phyloP scores from a whole-genome alignment of 2,113 vertebrate species.

The Triplophysa rosa region DNA sequence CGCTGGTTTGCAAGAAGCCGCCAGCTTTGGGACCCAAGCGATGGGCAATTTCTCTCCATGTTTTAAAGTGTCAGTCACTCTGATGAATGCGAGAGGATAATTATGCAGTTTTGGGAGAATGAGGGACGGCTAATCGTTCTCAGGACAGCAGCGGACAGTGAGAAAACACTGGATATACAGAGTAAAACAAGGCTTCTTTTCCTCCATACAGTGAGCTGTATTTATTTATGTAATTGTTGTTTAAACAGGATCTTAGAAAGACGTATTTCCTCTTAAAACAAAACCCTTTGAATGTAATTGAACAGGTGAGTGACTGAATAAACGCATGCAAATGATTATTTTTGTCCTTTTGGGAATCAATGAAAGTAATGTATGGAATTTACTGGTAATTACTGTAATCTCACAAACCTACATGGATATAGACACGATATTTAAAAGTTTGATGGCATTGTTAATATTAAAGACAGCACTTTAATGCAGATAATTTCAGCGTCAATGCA shows the following conservation, averaged over 20 bases:
- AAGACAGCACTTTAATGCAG: neutral
- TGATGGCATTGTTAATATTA: neutral
- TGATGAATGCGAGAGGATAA: constrained; percentile 62
- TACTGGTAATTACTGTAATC: neutral
- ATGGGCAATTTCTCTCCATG: constrained; percentile 16
- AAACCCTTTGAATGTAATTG: constrained; percentile 22
- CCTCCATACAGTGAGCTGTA: constrained; percentile 35
- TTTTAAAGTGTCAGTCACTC: constrained; percentile 57
- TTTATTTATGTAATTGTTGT: constrained; percentile 62
- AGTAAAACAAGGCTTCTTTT: constrained; percentile 51
- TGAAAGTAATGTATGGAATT: neutral
- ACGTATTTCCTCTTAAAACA: constrained; percentile 32
- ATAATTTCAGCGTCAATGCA: neutral
- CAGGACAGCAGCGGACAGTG: constrained; percentile 59
- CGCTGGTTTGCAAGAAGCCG: constrained; percentile 33
- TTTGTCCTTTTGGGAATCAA: constrained; percentile 6
- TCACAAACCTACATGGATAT: neutral
- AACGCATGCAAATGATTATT: neutral
- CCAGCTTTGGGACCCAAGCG: constrained; percentile 26
- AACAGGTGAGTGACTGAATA: constrained; percentile 1
- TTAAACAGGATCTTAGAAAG: constrained; percentile 48
- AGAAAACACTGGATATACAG: constrained; percentile 59
- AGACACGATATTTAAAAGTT: neutral
- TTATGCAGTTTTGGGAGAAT: constrained; percentile 19
- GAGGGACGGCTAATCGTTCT: constrained; percentile 66